Percentiles rank a stretch among this genome's conserved stretches.
Conservation (phyloP, 2,888 invertebrate genomes). For the Bellardia pandia region DNA sequence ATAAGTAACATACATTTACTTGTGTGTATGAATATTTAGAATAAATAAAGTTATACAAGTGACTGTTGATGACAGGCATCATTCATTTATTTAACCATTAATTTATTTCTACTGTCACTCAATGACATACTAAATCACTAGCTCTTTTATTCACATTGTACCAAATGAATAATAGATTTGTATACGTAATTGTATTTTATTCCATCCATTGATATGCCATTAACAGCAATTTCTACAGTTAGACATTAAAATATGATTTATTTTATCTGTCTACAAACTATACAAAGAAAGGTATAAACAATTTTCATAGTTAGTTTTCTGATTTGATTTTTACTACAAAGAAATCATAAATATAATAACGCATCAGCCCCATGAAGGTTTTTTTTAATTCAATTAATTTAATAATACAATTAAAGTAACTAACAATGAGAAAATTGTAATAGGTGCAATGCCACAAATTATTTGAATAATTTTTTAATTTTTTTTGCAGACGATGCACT, state of each 20-base stretch:
- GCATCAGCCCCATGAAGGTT: no score
- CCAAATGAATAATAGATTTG: neutral
- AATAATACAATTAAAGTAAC: no score
- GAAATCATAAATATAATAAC: no score
- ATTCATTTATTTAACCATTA: constrained; percentile 1
- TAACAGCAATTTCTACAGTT: neutral
- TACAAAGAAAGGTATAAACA: no score
- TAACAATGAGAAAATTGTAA: no score
- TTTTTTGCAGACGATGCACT: no score
- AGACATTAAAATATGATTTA: neutral
- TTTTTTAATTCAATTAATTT: no score
- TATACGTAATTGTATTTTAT: neutral
- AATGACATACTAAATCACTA: neutral
- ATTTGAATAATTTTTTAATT: no score
- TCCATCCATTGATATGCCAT: neutral
- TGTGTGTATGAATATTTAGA: neutral
- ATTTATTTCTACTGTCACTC: neutral
- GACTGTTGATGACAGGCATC: constrained; percentile 27
- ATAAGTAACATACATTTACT: no score
- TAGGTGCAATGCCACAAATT: no score
- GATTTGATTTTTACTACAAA: no score
- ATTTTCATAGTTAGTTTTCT: no score
- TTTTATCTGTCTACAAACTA: neutral
- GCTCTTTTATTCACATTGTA: neutral
- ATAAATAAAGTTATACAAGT: neutral